phyloP scores from a whole-genome alignment of 2,797 vertebrate species.

The Hippocampus kuda region DNA sequence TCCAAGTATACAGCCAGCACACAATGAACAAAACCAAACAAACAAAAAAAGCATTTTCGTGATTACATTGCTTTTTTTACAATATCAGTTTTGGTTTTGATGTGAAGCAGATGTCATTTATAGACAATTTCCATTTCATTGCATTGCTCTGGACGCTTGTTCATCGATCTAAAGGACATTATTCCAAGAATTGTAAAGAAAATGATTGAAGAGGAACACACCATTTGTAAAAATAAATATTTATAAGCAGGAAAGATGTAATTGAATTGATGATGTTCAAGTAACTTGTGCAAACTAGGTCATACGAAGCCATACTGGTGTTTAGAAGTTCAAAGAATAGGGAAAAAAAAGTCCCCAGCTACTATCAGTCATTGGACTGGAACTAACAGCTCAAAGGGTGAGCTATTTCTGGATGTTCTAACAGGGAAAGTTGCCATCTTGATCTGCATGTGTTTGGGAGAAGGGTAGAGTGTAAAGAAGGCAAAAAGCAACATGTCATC shows the following conservation, averaged over 20 bases:
- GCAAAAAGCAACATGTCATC: background rate
- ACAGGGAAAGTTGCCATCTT: conserved; percentile 14
- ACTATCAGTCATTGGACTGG: conserved; percentile 26
- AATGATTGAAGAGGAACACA: background rate
- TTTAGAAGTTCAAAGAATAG: conserved; percentile 23
- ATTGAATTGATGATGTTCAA: background rate
- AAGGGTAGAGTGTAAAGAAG: background rate
- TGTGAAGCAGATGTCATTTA: background rate
- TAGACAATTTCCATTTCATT: background rate
- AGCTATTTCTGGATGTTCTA: conserved; percentile 32
- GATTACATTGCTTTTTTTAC: background rate
- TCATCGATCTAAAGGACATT: background rate
- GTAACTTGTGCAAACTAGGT: conserved; percentile 12
- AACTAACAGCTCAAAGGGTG: conserved; percentile 35
- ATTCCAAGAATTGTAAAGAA: background rate
- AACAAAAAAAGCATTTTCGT: background rate
- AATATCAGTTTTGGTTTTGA: background rate
- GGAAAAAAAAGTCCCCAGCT: conserved; percentile 5
- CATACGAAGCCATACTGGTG: conserved; percentile 17
- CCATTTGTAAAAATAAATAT: background rate
- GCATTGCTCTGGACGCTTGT: background rate
- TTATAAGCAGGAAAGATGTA: background rate
- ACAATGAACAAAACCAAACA: background rate
- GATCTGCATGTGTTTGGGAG: conserved; percentile 3
- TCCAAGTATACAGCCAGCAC: background rate